These are phyloP conservation scores for Chouioia cunea DNA, from an alignment of 2,888 invertebrate species.

Conservation along the genomic window DNA sequence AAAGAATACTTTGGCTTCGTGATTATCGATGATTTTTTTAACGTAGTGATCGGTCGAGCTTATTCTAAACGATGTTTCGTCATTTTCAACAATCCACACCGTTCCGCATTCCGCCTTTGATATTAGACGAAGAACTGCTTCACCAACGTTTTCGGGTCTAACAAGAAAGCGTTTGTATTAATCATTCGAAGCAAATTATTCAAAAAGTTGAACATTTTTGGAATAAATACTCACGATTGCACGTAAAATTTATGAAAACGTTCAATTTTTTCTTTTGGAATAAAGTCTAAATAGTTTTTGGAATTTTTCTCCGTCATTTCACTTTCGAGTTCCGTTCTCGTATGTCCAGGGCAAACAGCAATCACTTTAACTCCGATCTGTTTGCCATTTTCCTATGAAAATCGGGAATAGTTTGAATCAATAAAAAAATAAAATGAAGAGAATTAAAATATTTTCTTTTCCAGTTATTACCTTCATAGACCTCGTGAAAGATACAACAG, in stretches of 20 bases:
- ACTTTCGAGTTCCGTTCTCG: conserved; percentile 49
- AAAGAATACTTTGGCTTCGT: conserved; percentile 19
- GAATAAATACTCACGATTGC: conserved; percentile 20
- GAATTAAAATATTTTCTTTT: no score
- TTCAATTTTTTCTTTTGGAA: conserved; percentile 13
- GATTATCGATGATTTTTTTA: no score
- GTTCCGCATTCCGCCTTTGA: conserved; percentile 12
- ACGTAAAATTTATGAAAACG: background rate
- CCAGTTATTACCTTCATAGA: conserved; percentile 23
- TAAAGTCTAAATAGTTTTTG: conserved; percentile 19
- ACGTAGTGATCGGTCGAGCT: conserved; percentile 17
- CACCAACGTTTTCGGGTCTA: conserved; percentile 29
- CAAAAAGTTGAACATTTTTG: background rate
- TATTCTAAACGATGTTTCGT: conserved; percentile 20
- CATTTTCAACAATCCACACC: conserved; percentile 29
- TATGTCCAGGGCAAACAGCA: conserved; percentile 62
- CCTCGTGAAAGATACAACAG: conserved; percentile 31
- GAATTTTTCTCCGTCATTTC: conserved; percentile 16
- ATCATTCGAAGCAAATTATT: background rate
- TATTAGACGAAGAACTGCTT: conserved; percentile 23
- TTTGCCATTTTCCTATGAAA: conserved; percentile 52
- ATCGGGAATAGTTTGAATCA: background rate
- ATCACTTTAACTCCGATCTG: conserved; percentile 61
- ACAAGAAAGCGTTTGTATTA: background rate
- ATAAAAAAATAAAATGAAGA: background rate